Base-by-base conservation (phyloP, 2,888 invertebrate species). In the Acanthosepion esculentum region DNA sequence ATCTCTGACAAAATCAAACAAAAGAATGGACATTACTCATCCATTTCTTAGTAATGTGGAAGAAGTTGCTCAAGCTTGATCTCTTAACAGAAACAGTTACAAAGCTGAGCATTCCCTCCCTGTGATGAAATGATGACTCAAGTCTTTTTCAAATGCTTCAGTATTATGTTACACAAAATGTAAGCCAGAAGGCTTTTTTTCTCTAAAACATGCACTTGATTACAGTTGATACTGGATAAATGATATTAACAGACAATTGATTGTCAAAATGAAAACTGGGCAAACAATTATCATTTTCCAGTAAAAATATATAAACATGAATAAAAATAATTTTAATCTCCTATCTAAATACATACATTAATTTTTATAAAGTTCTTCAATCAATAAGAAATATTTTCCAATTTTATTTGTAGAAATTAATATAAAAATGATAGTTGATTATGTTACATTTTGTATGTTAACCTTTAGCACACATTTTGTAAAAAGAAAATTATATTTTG, bases 1-100 rank as follows among this genome's bases (percentile, higher is more conserved):
- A 78, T 78, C 78, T 78, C 78, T 78, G 78, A 78, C 78, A 78
- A 78, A 78, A 78, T 78, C 78, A 78, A 78, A 78, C 78, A 78
- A 78, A 78, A n/a, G n/a, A 78, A 78, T 78, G 78, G 78, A 78
- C 12, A 78, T n/a, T 33, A 78, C 33, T 78, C n/a, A 78, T 78
- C 78, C n/a, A 78, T 78, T 78, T 78, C n/a, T 78, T n/a, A 78
- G n/a, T 78, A 78, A 78, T 78, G 33, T 78, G 78, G 78, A 78
- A 78, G 78, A 15, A 78, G 15, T 78, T 78, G 78, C 78, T 78
- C n/a, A 78, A 78, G n/a, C 78, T 33, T n/a, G n/a, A 78, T n/a
- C 78, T 78, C 78, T n/a, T 15, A 78, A 78, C n/a, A n/a, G 78
- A 78, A 78, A 78, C 78, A 78, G n/a, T 78, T 78, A 78, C 18